Conservation (phyloP, 2,888 invertebrate species). For the Sycophila texana region DNA sequence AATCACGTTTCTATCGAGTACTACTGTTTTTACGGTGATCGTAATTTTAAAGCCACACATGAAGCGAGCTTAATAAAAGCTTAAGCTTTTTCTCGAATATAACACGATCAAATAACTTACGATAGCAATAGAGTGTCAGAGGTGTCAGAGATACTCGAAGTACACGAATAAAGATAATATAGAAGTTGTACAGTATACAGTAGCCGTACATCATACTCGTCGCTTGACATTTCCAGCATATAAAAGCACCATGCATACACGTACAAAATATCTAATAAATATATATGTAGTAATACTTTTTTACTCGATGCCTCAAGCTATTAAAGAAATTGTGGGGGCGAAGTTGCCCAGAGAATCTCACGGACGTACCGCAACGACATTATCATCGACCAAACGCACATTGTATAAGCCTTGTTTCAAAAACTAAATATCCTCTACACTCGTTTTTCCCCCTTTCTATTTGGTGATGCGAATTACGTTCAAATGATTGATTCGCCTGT, state of each 20-base stretch:
- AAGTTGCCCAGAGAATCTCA: conserved; percentile 15
- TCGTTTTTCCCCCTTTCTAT: too few relatives aligned
- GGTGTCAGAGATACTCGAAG: conserved; percentile 56
- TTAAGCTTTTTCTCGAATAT: conserved; percentile 49
- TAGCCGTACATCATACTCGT: conserved; percentile 64
- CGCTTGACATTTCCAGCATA: conserved; percentile 69
- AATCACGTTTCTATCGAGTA: neutral
- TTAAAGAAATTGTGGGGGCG: conserved; percentile 40
- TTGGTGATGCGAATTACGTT: neutral
- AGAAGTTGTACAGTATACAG: conserved; percentile 52
- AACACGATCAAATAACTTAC: conserved; percentile 11
- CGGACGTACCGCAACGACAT: conserved; percentile 71
- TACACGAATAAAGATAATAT: conserved; percentile 58
- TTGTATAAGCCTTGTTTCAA: conserved; percentile 63
- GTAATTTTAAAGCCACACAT: conserved; percentile 3
- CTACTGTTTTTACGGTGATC: conserved; percentile 23
- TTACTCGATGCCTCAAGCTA: conserved; percentile 68
- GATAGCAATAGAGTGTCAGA: conserved; percentile 42
- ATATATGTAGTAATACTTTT: conserved; percentile 56
- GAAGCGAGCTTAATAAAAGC: conserved; percentile 1
- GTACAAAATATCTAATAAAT: conserved; percentile 65
- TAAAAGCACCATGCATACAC: conserved; percentile 71
- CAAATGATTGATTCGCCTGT: neutral
- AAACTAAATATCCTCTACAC: conserved; percentile 35
- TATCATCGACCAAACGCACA: conserved; percentile 67